A percentile compares a stretch with the other conserved stretches of the same genome.
Conservation (phyloP, 2,113 vertebrate species). For the Pundamilia nyererei region DNA sequence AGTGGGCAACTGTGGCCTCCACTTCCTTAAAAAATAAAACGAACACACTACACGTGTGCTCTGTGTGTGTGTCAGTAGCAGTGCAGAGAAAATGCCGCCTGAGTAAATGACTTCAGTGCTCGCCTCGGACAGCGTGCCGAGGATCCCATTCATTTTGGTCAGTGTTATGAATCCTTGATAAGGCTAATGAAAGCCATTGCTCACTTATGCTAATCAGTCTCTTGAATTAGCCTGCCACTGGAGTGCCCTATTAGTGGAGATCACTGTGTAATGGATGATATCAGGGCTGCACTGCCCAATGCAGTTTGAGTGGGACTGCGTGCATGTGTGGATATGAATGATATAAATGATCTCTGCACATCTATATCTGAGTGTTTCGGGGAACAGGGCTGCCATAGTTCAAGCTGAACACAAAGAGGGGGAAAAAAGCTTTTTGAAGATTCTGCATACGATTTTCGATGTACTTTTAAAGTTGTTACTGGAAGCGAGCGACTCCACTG, state of each 20-base stretch:
- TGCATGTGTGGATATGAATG: neutral
- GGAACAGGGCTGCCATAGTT: neutral
- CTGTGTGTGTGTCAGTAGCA: neutral
- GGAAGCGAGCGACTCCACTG: neutral
- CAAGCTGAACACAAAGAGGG: neutral
- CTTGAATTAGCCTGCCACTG: conserved; percentile 32
- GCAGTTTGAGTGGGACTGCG: neutral
- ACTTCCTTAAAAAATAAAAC: neutral
- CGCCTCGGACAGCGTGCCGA: neutral
- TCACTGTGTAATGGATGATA: conserved; percentile 27
- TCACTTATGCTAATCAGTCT: conserved; percentile 49
- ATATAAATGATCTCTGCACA: neutral
- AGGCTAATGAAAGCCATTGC: conserved; percentile 49
- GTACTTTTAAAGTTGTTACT: neutral
- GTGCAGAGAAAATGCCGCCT: neutral
- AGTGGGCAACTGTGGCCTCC: neutral
- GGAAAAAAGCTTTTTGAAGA: neutral
- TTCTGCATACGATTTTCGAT: neutral
- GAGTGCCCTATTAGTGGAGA: conserved; percentile 26
- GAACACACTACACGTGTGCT: neutral
- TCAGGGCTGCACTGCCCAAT: neutral
- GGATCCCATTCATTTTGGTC: conserved; percentile 15
- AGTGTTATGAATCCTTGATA: conserved; percentile 42
- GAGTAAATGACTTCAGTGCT: neutral
- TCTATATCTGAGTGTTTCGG: neutral